phyloP scores from a whole-genome alignment of 2,888 invertebrate genomes.

The Coremacera marginata region DNA sequence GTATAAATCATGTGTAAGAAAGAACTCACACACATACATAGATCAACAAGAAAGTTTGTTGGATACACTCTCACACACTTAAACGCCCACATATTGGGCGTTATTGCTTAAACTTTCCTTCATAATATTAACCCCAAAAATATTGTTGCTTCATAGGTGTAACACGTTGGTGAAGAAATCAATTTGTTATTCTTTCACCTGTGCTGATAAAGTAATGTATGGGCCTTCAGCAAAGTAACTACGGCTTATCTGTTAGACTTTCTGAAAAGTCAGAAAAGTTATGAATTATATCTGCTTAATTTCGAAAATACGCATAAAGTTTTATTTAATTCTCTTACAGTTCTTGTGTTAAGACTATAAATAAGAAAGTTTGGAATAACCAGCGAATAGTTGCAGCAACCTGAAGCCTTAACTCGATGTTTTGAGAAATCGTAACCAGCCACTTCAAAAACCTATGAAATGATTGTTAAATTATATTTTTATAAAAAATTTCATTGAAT shows the following conservation, averaged over 20 bases:
- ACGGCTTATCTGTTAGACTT: too few relatives aligned
- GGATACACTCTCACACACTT: slow-evolving; percentile 38
- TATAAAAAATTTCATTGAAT: too few relatives aligned
- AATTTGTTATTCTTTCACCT: slow-evolving; percentile 66
- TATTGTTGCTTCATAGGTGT: slow-evolving; percentile 48
- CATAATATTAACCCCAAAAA: slow-evolving; percentile 56
- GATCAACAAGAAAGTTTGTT: slow-evolving; percentile 48
- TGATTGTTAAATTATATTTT: too few relatives aligned
- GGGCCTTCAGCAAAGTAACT: slow-evolving; percentile 21
- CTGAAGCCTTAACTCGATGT: not conserved
- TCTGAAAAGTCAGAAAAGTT: too few relatives aligned
- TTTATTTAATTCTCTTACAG: too few relatives aligned
- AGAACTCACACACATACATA: slow-evolving; percentile 17
- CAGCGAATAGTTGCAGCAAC: not conserved
- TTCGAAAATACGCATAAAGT: too few relatives aligned
- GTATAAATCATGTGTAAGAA: slow-evolving; percentile 62
- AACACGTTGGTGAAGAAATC: slow-evolving; percentile 48
- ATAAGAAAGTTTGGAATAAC: too few relatives aligned
- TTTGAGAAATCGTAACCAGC: too few relatives aligned
- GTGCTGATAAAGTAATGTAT: slow-evolving; percentile 63
- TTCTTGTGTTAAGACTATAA: not conserved
- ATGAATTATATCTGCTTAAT: too few relatives aligned
- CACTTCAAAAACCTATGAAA: too few relatives aligned
- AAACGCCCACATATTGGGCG: slow-evolving; percentile 23
- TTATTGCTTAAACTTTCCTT: slow-evolving; percentile 62